A percentile compares a stretch with the other conserved stretches of the same genome.
These are phyloP conservation scores for Sturmia bella DNA, from an alignment of 2,888 invertebrate genomes.

Conservation along the genomic window DNA sequence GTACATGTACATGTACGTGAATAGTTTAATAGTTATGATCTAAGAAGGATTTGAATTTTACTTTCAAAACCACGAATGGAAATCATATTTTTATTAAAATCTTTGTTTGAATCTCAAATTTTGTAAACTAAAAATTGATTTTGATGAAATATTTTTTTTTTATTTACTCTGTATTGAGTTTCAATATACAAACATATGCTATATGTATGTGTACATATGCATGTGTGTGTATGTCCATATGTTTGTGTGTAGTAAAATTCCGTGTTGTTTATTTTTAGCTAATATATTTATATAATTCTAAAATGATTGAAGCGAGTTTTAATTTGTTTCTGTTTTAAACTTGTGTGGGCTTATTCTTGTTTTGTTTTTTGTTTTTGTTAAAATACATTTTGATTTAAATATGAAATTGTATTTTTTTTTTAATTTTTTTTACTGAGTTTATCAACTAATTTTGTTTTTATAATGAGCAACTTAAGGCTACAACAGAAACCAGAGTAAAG, in stretches of 20 bases:
- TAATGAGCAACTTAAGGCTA: constrained; percentile 66
- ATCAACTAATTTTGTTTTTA: constrained; percentile 34
- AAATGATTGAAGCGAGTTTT: constrained; percentile 76
- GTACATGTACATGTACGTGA: too few species aligned
- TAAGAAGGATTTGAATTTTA: too few species aligned
- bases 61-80: too few species aligned
- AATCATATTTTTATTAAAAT: not conserved
- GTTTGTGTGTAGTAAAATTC: not conserved
- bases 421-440: constrained; percentile 51
- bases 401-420: constrained; percentile 39
- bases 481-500: constrained; percentile 69
- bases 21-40: too few species aligned
- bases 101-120: not conserved
- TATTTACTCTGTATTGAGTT: not conserved
- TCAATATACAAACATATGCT: constrained; percentile 49
- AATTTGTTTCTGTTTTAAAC: constrained; percentile 36
- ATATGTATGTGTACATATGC: constrained; percentile 18
- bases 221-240: not conserved
- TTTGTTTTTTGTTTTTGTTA: constrained; percentile 5
- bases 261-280: constrained; percentile 60
- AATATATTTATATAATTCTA: constrained; percentile 68
- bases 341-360: constrained; percentile 12
- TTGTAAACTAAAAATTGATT: not conserved
- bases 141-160: not conserved
- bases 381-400: constrained; percentile 6